These are phyloP conservation scores for Ylistrum balloti DNA, from an alignment of 1,140 invertebrate genomes.

Conservation along the genomic window DNA sequence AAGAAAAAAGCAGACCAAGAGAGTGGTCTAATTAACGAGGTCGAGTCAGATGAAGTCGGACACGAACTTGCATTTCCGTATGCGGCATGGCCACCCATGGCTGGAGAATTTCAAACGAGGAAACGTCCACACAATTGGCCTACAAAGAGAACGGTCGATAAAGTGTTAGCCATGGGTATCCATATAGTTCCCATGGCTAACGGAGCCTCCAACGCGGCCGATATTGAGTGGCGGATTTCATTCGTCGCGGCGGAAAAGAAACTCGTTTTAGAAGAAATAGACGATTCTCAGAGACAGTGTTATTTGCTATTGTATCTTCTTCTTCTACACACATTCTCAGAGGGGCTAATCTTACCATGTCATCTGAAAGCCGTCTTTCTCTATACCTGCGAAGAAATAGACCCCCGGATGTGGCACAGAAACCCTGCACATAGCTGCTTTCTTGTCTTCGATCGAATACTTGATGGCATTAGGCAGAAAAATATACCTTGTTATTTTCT, in stretches of 20 bases:
- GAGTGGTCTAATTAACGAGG: slow-evolving; percentile 50
- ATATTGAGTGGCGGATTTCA: slow-evolving; percentile 60
- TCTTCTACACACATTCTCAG: slow-evolving; percentile 53
- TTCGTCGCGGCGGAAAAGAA: slow-evolving; percentile 58
- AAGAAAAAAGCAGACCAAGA: neutral
- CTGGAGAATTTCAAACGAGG: slow-evolving; percentile 48
- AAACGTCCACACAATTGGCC: slow-evolving; percentile 53
- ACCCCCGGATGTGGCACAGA: slow-evolving; percentile 54
- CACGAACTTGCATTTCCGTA: slow-evolving; percentile 56
- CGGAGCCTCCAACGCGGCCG: neutral
- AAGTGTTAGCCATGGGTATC: slow-evolving; percentile 40
- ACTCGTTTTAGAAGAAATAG: slow-evolving; percentile 51
- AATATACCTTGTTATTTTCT: slow-evolving; percentile 53
- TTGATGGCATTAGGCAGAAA: slow-evolving; percentile 55
- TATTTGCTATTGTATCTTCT: slow-evolving; percentile 56
- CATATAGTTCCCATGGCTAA: slow-evolving; percentile 52
- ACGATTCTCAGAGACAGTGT: slow-evolving; percentile 57
- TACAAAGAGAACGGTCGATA: slow-evolving; percentile 45
- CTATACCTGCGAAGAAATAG: slow-evolving; percentile 55
- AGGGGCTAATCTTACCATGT: slow-evolving; percentile 23
- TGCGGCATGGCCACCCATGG: slow-evolving; percentile 50
- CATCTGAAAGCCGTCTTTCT: slow-evolving; percentile 48
- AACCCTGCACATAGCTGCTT: slow-evolving; percentile 54
- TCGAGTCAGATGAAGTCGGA: slow-evolving; percentile 51
- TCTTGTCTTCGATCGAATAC: slow-evolving; percentile 49